These are phyloP conservation scores for Microtus pennsylvanicus DNA, from an alignment of 2,113 vertebrate species.

Conservation along the genomic window DNA sequence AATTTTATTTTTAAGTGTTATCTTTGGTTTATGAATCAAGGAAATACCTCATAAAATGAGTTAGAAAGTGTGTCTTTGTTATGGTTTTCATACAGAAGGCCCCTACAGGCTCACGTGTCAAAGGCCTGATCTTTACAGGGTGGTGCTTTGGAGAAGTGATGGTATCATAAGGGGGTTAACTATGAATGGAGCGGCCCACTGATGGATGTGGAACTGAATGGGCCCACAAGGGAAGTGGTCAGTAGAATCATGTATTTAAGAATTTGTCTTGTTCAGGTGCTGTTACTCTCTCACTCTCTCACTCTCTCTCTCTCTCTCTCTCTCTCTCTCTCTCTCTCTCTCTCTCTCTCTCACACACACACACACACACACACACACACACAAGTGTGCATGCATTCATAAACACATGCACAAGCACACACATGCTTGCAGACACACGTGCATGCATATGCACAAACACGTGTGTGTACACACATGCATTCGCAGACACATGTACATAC, in stretches of 20 bases:
- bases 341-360: background rate
- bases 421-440: no score
- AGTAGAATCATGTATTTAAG: background rate
- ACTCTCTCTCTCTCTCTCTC: background rate
- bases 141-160: background rate
- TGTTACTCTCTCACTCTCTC: background rate
- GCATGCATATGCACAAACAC: background rate
- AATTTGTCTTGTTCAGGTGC: background rate
- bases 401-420: background rate
- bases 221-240: background rate
- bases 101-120: background rate
- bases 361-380: no score
- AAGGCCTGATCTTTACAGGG: background rate
- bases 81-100: background rate
- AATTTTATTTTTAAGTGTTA: background rate
- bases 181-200: background rate
- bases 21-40: constrained; percentile 30
- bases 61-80: constrained; percentile 21
- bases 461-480: fast-evolving
- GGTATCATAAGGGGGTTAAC: background rate
- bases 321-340: background rate
- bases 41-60: constrained; percentile 20
- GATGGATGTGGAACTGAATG: background rate
- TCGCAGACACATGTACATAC: background rate
- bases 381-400: no score